Percentiles rank a stretch among this genome's conserved stretches.
Conservation (phyloP, 2,888 invertebrate genomes). For the Ophion ventricosus region DNA sequence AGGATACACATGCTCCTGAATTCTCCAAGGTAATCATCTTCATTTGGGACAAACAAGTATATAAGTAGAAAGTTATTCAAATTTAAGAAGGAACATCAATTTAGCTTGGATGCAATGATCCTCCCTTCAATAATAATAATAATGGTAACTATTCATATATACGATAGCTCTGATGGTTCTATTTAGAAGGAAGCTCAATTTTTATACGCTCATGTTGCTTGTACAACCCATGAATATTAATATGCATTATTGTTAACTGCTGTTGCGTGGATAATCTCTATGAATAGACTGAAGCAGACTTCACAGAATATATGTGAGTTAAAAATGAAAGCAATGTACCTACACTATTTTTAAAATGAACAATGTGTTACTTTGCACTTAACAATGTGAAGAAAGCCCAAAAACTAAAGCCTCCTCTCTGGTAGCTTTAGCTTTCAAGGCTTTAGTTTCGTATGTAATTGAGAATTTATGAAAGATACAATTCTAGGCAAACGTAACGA, state of each 20-base stretch:
- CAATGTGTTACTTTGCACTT: not conserved
- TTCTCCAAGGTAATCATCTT: constrained; percentile 83
- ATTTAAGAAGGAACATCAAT: not conserved
- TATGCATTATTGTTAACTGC: not conserved
- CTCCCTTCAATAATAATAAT: too few relatives aligned
- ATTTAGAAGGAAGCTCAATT: not conserved
- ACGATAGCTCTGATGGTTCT: not conserved
- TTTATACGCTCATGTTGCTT: not conserved
- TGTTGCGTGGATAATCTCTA: not conserved
- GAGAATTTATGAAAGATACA: too few relatives aligned
- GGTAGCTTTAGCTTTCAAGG: too few relatives aligned
- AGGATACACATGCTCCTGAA: not conserved
- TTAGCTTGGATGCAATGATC: too few relatives aligned
- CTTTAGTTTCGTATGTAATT: too few relatives aligned
- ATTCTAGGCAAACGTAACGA: too few relatives aligned
- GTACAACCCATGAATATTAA: not conserved
- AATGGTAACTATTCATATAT: not conserved
- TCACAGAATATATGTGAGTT: not conserved
- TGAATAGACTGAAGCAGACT: not conserved
- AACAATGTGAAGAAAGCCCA: too few relatives aligned
- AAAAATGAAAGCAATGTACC: not conserved
- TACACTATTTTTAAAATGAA: not conserved
- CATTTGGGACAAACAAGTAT: not conserved
- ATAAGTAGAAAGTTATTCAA: not conserved
- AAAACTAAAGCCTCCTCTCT: too few relatives aligned